Percentiles rank a stretch among this genome's conserved stretches.
Conservation (phyloP, 2,797 vertebrate genomes). For the Gymnocypris eckloni region DNA sequence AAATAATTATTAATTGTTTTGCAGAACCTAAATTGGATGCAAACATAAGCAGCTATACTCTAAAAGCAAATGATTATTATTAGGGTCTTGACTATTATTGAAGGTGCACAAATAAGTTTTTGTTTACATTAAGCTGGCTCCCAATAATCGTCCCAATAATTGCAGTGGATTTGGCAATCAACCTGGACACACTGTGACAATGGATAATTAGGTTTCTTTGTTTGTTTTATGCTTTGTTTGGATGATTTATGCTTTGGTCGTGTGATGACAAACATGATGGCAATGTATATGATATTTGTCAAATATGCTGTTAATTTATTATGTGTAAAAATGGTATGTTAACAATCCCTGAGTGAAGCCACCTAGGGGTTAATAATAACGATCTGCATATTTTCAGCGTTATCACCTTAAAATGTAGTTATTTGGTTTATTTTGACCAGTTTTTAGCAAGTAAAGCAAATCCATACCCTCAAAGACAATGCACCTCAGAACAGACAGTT, state of each 20-base stretch:
- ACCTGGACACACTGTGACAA: not conserved
- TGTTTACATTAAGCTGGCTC: conserved; percentile 12
- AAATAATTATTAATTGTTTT: not conserved
- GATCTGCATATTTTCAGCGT: not conserved
- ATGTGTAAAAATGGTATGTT: not conserved
- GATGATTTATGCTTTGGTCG: not conserved
- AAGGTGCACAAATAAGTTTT: not conserved
- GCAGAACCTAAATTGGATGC: not conserved
- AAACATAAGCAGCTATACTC: not conserved
- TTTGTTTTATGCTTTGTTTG: not conserved
- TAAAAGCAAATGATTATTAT: not conserved
- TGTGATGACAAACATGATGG: not conserved
- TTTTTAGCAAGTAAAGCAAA: not conserved
- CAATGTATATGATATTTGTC: not conserved
- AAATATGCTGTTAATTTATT: not conserved
- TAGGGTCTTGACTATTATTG: not conserved
- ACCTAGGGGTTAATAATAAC: not conserved
- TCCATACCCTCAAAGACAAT: conserved; percentile 1
- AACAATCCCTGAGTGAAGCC: not conserved
- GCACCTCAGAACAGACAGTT: not conserved
- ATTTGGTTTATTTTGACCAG: not conserved
- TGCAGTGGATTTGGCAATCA: not conserved
- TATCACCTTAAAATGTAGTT: not conserved
- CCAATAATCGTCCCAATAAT: not conserved
- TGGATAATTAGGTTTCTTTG: not conserved